phyloP scores from a whole-genome alignment of 2,797 vertebrate species.

The Sebastes steindachneri region DNA sequence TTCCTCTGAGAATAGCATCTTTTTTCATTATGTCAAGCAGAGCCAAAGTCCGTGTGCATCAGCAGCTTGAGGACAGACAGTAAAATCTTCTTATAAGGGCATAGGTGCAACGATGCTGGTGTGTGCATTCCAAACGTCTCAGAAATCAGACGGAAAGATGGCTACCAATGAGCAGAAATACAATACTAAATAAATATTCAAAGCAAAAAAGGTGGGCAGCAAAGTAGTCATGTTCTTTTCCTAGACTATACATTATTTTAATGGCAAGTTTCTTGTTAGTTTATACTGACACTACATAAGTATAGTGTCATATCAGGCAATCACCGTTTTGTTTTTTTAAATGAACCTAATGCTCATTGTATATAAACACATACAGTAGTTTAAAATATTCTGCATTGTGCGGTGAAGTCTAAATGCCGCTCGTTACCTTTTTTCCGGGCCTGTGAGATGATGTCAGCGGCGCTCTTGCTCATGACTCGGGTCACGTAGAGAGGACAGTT shows the following conservation, averaged over 20 bases:
- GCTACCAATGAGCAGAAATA: background rate
- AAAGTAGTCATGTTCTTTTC: background rate
- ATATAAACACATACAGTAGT: background rate
- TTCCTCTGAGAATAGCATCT: conserved; percentile 7
- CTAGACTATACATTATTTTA: background rate
- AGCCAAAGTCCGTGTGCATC: conserved; percentile 7
- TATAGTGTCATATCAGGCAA: background rate
- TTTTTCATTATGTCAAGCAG: conserved; percentile 5
- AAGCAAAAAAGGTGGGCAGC: background rate
- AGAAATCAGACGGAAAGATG: background rate
- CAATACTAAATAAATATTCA: background rate
- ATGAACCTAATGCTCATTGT: background rate
- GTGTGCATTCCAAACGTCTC: background rate
- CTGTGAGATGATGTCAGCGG: conserved; percentile 97
- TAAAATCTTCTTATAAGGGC: conserved; percentile 20
- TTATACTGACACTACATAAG: background rate
- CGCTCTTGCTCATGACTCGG: conserved; percentile 98
- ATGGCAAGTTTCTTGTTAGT: background rate
- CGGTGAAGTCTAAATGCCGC: background rate
- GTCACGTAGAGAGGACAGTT: conserved; percentile 98
- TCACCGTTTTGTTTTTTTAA: background rate
- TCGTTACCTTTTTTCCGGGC: conserved; percentile 94
- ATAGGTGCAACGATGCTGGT: background rate
- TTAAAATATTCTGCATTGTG: background rate
- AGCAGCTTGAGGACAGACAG: background rate